phyloP scores from a whole-genome alignment of 2,113 vertebrate species.

The Nyctereutes procyonoides region DNA sequence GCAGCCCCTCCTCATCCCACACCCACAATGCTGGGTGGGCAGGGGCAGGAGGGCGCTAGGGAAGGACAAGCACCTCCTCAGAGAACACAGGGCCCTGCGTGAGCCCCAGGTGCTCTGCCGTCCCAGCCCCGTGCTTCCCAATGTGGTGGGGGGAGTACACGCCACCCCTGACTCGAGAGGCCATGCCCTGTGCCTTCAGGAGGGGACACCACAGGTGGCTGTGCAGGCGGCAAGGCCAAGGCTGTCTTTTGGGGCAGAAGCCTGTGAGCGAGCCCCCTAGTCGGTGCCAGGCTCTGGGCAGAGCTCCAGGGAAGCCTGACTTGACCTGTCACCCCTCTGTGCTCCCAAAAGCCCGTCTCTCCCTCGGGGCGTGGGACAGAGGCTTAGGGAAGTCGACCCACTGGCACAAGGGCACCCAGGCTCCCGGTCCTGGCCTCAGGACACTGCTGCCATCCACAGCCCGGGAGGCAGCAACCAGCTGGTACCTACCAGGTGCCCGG shows the following conservation, averaged over 20 bases:
- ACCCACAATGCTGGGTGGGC: fast-evolving
- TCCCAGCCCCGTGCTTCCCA: fast-evolving
- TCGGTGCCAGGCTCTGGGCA: fast-evolving
- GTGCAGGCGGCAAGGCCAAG: fast-evolving
- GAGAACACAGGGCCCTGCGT: background rate
- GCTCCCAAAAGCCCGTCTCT: background rate
- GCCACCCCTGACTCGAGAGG: background rate
- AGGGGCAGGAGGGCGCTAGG: background rate
- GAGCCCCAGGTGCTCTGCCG: background rate
- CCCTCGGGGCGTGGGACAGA: fast-evolving
- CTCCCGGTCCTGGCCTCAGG: background rate
- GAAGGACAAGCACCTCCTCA: background rate
- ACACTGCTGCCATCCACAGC: fast-evolving
- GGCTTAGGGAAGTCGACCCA: background rate
- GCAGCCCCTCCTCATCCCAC: background rate
- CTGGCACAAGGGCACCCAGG: fast-evolving
- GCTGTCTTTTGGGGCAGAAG: background rate
- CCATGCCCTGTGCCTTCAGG: fast-evolving
- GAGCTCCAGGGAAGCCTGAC: fast-evolving
- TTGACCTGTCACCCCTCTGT: fast-evolving
- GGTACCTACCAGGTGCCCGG: conserved; percentile 90
- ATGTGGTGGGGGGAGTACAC: fast-evolving
- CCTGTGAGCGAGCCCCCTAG: fast-evolving
- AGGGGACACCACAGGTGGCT: fast-evolving
- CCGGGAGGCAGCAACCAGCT: fast-evolving